phyloP scores from a whole-genome alignment of 2,797 vertebrate species.

The Cichlasoma orientale region DNA sequence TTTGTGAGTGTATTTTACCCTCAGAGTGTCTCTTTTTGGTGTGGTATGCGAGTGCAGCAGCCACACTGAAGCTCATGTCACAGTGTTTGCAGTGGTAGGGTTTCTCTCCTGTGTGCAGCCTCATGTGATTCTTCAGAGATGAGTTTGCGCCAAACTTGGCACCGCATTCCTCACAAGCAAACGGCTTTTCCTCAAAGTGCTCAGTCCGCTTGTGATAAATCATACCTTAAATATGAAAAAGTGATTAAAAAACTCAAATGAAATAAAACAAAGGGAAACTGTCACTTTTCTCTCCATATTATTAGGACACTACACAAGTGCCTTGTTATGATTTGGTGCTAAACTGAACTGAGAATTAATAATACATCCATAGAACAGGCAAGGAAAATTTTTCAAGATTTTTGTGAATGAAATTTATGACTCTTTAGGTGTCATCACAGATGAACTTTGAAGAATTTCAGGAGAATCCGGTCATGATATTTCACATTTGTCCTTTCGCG shows the following conservation, averaged over 20 bases:
- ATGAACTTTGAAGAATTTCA: too few relatives aligned
- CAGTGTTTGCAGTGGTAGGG: conserved; percentile 90
- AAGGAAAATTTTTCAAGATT: background rate
- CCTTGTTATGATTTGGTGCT: background rate
- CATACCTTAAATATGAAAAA: conserved; percentile 77
- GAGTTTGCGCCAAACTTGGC: conserved; percentile 90
- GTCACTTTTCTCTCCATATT: background rate
- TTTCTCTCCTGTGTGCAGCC: conserved; percentile 89
- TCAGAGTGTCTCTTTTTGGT: conserved; percentile 92
- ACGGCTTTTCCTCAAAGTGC: conserved; percentile 90
- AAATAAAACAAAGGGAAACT: background rate
- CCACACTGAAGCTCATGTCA: conserved; percentile 88
- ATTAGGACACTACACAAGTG: background rate
- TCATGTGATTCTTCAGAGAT: conserved; percentile 89
- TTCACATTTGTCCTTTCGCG: background rate
- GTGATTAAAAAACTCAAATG: background rate
- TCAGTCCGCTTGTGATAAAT: conserved; percentile 91
- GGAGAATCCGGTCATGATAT: too few relatives aligned
- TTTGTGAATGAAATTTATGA: background rate
- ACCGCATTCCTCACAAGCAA: conserved; percentile 86
- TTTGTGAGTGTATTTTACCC: conserved; percentile 71
- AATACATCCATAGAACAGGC: background rate
- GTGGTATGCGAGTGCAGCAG: conserved; percentile 91
- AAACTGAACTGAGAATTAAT: background rate
- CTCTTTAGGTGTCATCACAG: background rate